phyloP scores from a whole-genome alignment of 2,888 invertebrate genomes.

The Amiota minor region DNA sequence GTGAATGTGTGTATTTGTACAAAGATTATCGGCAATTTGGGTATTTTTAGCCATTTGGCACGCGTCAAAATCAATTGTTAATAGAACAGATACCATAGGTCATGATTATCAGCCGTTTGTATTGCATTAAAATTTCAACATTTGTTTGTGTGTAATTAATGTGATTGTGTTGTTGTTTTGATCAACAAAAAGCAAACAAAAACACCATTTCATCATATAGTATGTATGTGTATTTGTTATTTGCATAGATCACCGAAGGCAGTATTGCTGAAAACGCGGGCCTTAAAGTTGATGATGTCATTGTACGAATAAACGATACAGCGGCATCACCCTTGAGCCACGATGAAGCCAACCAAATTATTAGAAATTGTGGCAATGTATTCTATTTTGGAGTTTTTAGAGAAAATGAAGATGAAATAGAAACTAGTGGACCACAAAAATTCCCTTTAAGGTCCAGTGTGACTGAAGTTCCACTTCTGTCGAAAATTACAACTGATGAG shows the following conservation, averaged over 20 bases:
- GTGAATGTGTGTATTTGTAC: too few relatives aligned
- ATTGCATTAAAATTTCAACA: background rate
- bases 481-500: constrained; percentile 23
- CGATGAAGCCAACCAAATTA: constrained; percentile 83
- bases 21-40: constrained; percentile 53
- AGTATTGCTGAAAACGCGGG: constrained; percentile 89
- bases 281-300: constrained; percentile 86
- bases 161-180: background rate
- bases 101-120: background rate
- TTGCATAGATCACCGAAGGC: constrained; percentile 82
- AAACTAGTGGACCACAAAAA: constrained; percentile 45
- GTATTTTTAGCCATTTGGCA: constrained; percentile 64
- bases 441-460: constrained; percentile 55
- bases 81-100: constrained; percentile 10
- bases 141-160: background rate
- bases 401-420: constrained; percentile 61
- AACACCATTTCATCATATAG: background rate
- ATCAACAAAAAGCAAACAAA: background rate
- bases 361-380: constrained; percentile 81
- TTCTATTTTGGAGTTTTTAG: constrained; percentile 78
- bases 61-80: constrained; percentile 38
- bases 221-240: too few relatives aligned
- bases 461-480: constrained; percentile 36
- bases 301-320: constrained; percentile 84
- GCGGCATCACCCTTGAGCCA: constrained; percentile 82